These are phyloP conservation scores for Acanthochromis polyacanthus DNA, from an alignment of 2,113 vertebrate species.

Conservation along the genomic window DNA sequence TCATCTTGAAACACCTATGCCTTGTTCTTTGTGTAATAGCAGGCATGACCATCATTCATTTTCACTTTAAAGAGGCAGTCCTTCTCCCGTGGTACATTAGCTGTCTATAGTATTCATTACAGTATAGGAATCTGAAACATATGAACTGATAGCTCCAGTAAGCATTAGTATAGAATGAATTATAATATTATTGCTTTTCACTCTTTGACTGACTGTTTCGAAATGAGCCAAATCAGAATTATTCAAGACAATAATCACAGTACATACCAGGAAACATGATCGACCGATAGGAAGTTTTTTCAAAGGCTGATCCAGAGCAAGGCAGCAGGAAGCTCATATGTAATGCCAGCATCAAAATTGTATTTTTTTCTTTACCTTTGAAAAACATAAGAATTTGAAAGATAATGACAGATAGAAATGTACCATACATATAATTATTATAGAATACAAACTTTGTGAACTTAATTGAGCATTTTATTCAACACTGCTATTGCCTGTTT, in stretches of 20 bases:
- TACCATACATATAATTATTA: too few relatives aligned
- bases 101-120: constrained; percentile 30
- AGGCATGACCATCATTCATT: constrained; percentile 38
- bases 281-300: too few relatives aligned
- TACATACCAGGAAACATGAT: neutral
- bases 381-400: too few relatives aligned
- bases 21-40: constrained; percentile 34
- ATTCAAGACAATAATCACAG: neutral
- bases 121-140: constrained; percentile 8
- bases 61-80: constrained; percentile 30
- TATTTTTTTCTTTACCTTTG: too few relatives aligned
- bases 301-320: too few relatives aligned
- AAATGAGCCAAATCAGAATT: neutral
- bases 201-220: neutral
- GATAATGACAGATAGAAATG: too few relatives aligned
- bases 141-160: constrained; percentile 15
- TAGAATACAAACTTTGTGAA: too few relatives aligned
- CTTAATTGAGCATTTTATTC: too few relatives aligned
- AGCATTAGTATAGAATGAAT: constrained; percentile 30
- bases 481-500: too few relatives aligned
- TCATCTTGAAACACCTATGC: constrained; percentile 31
- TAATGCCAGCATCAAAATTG: too few relatives aligned
- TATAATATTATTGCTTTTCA: constrained; percentile 21
- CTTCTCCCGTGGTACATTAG: constrained; percentile 15
- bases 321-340: too few relatives aligned